Evolutionary conservation across 2,797 vertebrate species (phyloP), one percentile per base, ranked within the genome.

Genomic region (Heliangelus exortis): DNA sequence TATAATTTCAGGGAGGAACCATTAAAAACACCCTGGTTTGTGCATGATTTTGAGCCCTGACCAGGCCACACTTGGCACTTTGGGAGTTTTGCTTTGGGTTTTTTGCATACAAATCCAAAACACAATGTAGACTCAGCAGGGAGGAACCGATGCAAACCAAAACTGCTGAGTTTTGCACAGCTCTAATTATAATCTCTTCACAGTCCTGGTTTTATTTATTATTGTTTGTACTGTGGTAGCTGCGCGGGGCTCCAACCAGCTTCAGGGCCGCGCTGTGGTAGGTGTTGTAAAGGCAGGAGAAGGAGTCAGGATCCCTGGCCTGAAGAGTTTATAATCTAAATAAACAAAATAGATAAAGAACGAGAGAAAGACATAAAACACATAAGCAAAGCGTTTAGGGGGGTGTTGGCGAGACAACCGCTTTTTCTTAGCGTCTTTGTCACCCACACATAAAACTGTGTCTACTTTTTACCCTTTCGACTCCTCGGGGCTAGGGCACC

Each of bases 91-190:
- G 77, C 92, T 94, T 94, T 92, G 33, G 75, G 18, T 69, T 90
- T 96, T 95, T 92, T 91, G 80, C 93, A 94, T 65, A 82, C 41
- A 96, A 94, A 93, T 95, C 77, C 80, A 94, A 96, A 96, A 93
- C 71, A 94, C 93, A 94, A 67, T 87, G 92, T 92, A 90, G 87
- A 79, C 95, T 95, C 96, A 93, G 92, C 90, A 94, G 91, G 95
- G 91, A 96, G 83, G 89, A 94, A 90, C 89, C 14, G 6, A 91
- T 77, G 93, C 89, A 94, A 94, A 96, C 93, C 91, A 93, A 96
- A 97, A 96, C 85, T 96, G 89, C 95, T 96, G 95, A 93, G 95
- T 94, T 97, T 92, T 93, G 92, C 95, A 96, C 87, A 90, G 85
- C 77, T 93, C 89, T 95, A 97, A 96, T 94, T 92, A 94, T 88